Conservation (phyloP, 2,113 vertebrate species). For the Gymnobelideus leadbeateri region DNA sequence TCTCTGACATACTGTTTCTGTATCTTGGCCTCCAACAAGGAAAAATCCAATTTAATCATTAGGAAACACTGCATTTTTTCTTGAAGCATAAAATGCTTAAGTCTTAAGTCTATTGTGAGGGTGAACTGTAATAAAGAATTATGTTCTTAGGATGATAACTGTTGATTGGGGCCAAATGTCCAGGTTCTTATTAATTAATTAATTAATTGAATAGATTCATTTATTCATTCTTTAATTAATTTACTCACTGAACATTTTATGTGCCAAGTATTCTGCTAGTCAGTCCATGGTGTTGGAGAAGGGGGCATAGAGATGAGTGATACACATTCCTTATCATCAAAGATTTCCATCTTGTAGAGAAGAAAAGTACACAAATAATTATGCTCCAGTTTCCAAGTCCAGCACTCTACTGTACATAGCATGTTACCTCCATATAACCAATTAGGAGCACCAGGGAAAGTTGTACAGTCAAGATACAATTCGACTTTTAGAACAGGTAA, state of each 20-base stretch:
- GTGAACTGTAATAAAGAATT: slow-evolving; percentile 50
- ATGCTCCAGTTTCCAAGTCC: neutral
- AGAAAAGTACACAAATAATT: neutral
- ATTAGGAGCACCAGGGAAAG: neutral
- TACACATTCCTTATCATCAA: neutral
- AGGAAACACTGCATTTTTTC: slow-evolving; percentile 68
- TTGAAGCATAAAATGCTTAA: slow-evolving; percentile 64
- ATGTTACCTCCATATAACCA: neutral
- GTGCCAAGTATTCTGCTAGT: neutral
- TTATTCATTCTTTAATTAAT: slow-evolving; percentile 48
- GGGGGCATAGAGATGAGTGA: slow-evolving; percentile 5
- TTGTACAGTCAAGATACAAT: neutral
- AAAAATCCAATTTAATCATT: slow-evolving; percentile 75
- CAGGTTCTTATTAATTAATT: slow-evolving; percentile 40
- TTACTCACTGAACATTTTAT: slow-evolving; percentile 41
- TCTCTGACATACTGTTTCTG: slow-evolving; percentile 64
- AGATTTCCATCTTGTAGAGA: neutral
- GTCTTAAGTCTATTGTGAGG: slow-evolving; percentile 57
- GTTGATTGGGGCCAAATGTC: slow-evolving; percentile 4
- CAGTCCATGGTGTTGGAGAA: neutral
- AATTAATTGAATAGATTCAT: slow-evolving; percentile 47
- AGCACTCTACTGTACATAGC: neutral
- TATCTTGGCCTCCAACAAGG: slow-evolving; percentile 62
- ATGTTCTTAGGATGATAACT: slow-evolving; percentile 20
- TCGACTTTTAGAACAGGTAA: neutral